Evolutionary conservation across 2,113 vertebrate species (phyloP), one percentile per base, ranked within the genome.

Genomic region (Choloepus hoffmanni): DNA sequence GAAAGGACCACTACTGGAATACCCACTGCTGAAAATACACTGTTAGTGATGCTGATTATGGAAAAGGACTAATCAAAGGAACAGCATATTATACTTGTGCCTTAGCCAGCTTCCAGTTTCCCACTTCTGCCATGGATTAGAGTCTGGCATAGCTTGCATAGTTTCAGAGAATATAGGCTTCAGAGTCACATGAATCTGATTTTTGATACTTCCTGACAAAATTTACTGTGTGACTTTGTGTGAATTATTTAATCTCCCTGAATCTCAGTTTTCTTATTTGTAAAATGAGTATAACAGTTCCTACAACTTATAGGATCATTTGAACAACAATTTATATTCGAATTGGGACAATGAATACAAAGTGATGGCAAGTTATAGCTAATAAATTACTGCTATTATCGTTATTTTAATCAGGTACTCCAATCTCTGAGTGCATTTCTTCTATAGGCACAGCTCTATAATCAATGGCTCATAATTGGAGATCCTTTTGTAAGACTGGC

Each of bases 81-180:
- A 78, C 3, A 48, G 36, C 26, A 55, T 76, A 43, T 68, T 10
- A 82, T n/a, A 79, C 43, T 84, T 36, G 45, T 48, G 72, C 30
- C 45, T 88, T 13, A 84, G 89, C 53, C 90, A 96, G 84, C 36
- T 55, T 84, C 45, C 13, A 55, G n/a, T 53, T 94, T 94, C 74
- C 58, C 3, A 10, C 53, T 82, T 79, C 28, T 92, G 36, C 33
- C 70, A 65, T 6, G 36, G 83, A 65, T 72, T 70, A 72, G 40
- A 74, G 43, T 28, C 33, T 90, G 33, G 85, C 23, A 50, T 68
- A 53, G 70, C 26, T 36, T 36, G 18, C 68, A 36, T 55, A 50
- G 45, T 58, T 63, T 85, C 74, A 16, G 40, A 74, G 12, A 90
- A 72, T 70, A 77, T 0, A 94, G 60, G 8, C 40, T 74, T 89